Evolutionary conservation across 2,888 invertebrate species (phyloP).

Genomic region (Eucera pruinosa): DNA sequence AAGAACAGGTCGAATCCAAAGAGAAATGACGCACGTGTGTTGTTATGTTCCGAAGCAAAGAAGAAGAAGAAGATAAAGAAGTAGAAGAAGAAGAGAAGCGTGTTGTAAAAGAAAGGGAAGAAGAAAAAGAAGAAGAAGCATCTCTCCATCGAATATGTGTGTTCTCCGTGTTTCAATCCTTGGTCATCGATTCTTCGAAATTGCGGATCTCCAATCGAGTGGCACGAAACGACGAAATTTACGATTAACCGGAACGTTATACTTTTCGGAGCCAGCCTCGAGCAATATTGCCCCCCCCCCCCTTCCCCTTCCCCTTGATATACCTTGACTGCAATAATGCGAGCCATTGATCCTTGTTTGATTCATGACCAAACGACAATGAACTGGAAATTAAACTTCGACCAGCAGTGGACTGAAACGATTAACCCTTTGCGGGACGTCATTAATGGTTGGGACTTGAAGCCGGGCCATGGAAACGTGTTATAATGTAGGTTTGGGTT

Average conservation of each 20-base stretch:
- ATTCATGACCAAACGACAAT: no score
- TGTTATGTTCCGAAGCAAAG: slow-evolving; percentile 29
- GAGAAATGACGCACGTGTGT: slow-evolving; percentile 54
- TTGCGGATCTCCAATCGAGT: not conserved
- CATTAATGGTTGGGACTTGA: no score
- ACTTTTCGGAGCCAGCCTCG: slow-evolving; percentile 1
- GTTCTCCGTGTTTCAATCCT: no score
- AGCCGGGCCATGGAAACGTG: no score
- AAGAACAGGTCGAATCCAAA: slow-evolving; percentile 59
- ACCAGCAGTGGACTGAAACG: not conserved
- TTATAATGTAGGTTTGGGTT: no score
- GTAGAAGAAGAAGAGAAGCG: slow-evolving; percentile 27
- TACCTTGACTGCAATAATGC: not conserved
- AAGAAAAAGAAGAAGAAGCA: not conserved
- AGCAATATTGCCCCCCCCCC: not conserved
- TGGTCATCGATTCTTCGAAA: slow-evolving; percentile 34
- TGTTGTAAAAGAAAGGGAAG: slow-evolving; percentile 1
- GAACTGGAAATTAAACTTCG: no score
- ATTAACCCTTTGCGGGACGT: no score
- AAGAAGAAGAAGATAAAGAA: not conserved
- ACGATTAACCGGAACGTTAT: slow-evolving; percentile 22
- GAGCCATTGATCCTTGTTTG: no score
- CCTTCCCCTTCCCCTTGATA: no score
- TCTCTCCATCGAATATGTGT: no score
- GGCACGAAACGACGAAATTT: slow-evolving; percentile 27